phyloP scores from a whole-genome alignment of 2,113 vertebrate genomes.

The Semnopithecus entellus region DNA sequence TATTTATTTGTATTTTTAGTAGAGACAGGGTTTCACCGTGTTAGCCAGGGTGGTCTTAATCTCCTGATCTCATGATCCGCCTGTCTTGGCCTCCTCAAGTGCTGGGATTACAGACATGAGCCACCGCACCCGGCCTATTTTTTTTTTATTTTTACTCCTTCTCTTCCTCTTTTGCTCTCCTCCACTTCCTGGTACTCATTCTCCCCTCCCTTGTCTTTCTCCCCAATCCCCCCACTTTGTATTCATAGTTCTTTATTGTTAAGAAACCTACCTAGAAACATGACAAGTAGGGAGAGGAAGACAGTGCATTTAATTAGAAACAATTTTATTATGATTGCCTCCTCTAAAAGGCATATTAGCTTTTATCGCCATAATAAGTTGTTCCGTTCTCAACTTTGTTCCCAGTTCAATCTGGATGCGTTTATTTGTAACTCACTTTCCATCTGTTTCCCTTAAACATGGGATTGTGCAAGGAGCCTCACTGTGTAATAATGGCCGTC shows the following conservation, averaged over 20 bases:
- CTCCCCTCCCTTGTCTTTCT: too few relatives aligned
- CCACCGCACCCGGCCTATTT: neutral
- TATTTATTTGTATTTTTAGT: too few relatives aligned
- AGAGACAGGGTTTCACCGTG: too few relatives aligned
- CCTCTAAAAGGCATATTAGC: slow-evolving; percentile 61
- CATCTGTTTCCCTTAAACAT: neutral
- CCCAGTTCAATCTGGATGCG: slow-evolving; percentile 1
- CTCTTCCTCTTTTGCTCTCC: neutral
- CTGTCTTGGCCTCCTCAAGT: too few relatives aligned
- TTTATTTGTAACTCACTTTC: neutral
- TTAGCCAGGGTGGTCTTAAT: too few relatives aligned
- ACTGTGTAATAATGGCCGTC: neutral
- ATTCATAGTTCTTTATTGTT: neutral
- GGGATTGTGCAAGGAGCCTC: neutral
- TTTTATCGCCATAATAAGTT: slow-evolving; percentile 58
- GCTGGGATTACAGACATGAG: too few relatives aligned
- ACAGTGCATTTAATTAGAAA: slow-evolving; percentile 45
- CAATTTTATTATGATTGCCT: neutral
- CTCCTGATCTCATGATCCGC: too few relatives aligned
- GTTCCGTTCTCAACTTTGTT: slow-evolving; percentile 67
- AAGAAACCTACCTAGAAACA: neutral
- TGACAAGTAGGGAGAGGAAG: neutral
- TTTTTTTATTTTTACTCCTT: neutral
- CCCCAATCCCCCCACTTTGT: neutral
- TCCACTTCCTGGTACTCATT: neutral